Base-by-base conservation (phyloP, 92 coral and sea anemone genomes). In the Zoanthus solanderi region DNA sequence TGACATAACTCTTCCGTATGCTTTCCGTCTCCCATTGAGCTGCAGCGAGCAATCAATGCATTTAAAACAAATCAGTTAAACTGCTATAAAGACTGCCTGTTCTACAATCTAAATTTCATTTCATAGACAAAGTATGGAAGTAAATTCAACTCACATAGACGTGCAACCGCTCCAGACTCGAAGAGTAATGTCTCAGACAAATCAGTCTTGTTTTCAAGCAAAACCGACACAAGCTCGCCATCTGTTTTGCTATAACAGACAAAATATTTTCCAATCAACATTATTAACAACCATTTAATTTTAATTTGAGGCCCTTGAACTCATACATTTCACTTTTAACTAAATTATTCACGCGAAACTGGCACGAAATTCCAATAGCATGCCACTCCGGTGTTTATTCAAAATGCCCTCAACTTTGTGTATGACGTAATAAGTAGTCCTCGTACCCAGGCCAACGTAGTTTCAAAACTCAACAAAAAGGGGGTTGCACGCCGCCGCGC, bases 21-120 rank as follows among this genome's bases (percentile, higher is more conserved):
- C 94, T 95, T 15, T 94, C 98, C 9, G 98, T 94, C 84, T 97
- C 99, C 94, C 96, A 89, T 83, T 96, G 97, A 46, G 99, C 99
- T 97, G 88, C 65, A 88, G 69, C 12, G 31, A 69, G 31, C 9
- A 68, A 79, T 34, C 29, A 31, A 72, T 31, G 8, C 7, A 30
- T 13, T 7, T 57, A 9, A 14, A 58, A 44, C 48, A 71, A 44
- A 67, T 34, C 50, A n/a, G 4, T 42, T 5, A 52, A 71, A 48
- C 47, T 32, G 11, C 63, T 65, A 66, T 45, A 9, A 17, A 0
- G 14, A n/a, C 12, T 48, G 29, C 34, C 17, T 10, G 45, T 5
- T 16, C 86, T 11, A 16, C 6, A 13, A 4, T 50, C 13, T 14
- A 5, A 78, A 34, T 5, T 46, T 29, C 17, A 79, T 3, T 10